Percentiles rank a stretch among this genome's conserved stretches.
phyloP scores from a whole-genome alignment of 1,140 invertebrate genomes.

The Chelonus insularis region DNA sequence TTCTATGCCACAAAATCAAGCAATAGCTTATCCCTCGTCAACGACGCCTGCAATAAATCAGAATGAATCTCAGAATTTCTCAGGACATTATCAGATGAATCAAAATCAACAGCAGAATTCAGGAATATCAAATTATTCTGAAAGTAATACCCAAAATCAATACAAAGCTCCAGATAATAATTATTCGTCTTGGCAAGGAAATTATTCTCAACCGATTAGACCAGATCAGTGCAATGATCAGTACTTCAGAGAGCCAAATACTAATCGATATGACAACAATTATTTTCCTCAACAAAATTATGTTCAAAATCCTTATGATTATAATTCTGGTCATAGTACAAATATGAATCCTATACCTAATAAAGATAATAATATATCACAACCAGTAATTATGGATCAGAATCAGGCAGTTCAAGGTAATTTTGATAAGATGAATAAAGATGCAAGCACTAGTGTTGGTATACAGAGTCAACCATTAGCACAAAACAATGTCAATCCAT shows the following conservation, averaged over 20 bases:
- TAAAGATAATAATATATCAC: slow-evolving; percentile 29
- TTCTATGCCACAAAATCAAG: slow-evolving; percentile 34
- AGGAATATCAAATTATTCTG: slow-evolving; percentile 37
- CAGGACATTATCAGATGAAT: slow-evolving; percentile 39
- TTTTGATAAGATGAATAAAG: slow-evolving; percentile 40
- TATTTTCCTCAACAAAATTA: slow-evolving; percentile 52
- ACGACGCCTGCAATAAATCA: slow-evolving; percentile 32
- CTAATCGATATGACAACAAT: slow-evolving; percentile 49
- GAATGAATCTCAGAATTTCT: slow-evolving; percentile 37
- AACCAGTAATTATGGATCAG: slow-evolving; percentile 22
- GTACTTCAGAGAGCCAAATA: slow-evolving; percentile 44
- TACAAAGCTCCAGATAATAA: slow-evolving; percentile 41
- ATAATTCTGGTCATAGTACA: slow-evolving; percentile 31
- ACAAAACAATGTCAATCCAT: slow-evolving; percentile 33
- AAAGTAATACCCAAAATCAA: slow-evolving; percentile 34
- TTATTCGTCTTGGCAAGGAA: slow-evolving; percentile 51
- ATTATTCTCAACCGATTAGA: slow-evolving; percentile 45
- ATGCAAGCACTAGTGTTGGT: slow-evolving; percentile 34
- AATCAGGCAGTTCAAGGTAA: slow-evolving; percentile 18
- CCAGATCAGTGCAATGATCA: slow-evolving; percentile 46
- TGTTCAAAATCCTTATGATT: slow-evolving; percentile 46
- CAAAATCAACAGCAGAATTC: slow-evolving; percentile 34
- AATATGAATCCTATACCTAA: slow-evolving; percentile 35
- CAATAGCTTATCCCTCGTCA: slow-evolving; percentile 34
- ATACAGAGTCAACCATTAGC: slow-evolving; percentile 40